Base-by-base conservation (phyloP, 2,888 invertebrate species). In the Achlya flavicornis region DNA sequence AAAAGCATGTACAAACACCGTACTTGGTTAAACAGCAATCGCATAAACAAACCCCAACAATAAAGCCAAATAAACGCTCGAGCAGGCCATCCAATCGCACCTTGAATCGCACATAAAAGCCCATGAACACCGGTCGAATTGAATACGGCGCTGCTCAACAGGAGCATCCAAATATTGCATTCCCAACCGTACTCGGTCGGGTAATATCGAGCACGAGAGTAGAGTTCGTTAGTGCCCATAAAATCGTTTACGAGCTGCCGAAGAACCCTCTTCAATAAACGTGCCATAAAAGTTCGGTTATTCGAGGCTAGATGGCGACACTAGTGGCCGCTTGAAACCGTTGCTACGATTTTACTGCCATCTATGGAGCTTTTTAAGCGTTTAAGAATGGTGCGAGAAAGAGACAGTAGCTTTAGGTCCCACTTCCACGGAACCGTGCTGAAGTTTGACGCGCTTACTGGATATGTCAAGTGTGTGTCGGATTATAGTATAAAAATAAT, bases 41-140 rank as follows among this genome's bases (percentile, higher is more conserved):
- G 91, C 92, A 93, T 93, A 93, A 93, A 93, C 93, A 93, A 93
- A 93, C 92, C 93, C 92, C 91, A 87, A 93, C 93, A 93, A 92
- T 93, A 93, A 93, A 92, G 91, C 89, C 91, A 93, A 93, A 93
- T 93, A 93, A 93, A 93, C 93, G 88, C 88, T 90, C 89, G 77
- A 93, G 93, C 92, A 92, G 91, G 91, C 93, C 92, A 93, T 93
- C 93, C 93, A 92, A 93, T 93, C 92, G 91, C 93, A 93, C 93
- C 93, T 93, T 90, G 92, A 93, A 93, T 93, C 92, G 92, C 91
- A 91, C 91, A 93, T 93, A 93, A 93, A 93, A 90, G 88, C 90
- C 88, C 89, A 89, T 90, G 91, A 91, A 92, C 88, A 89, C 91
- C 92, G 88, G 90, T 89, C 84, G 84, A 92, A 93, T 92, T 92